Percentiles rank a stretch among this genome's conserved stretches.
phyloP scores from a whole-genome alignment of 2,888 invertebrate genomes.

The Andrena chrysosceles region DNA sequence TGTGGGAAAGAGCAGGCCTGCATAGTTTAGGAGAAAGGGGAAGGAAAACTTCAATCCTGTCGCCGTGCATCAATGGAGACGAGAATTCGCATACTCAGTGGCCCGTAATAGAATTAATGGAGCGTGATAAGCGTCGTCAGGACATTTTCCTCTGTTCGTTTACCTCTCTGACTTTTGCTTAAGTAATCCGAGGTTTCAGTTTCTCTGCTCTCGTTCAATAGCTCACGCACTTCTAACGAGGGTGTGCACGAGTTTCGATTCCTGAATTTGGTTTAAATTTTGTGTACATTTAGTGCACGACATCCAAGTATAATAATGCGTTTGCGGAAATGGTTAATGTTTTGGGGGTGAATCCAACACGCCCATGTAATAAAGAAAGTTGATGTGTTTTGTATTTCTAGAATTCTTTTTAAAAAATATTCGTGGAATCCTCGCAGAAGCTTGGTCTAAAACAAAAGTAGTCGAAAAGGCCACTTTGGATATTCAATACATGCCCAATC shows the following conservation, averaged over 20 bases:
- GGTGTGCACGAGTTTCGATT: neutral
- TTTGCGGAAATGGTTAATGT: no score
- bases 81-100: constrained; percentile 69
- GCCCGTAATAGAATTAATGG: constrained; percentile 82
- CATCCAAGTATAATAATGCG: no score
- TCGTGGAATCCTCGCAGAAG: no score
- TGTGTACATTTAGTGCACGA: no score
- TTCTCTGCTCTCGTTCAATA: constrained; percentile 49
- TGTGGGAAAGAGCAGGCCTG: neutral
- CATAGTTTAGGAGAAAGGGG: neutral
- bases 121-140: constrained; percentile 75
- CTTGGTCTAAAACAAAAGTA: no score
- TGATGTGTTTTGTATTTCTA: no score
- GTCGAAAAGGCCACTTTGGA: no score
- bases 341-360: no score
- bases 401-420: no score
- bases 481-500: no score
- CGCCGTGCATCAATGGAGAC: constrained; percentile 63
- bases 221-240: neutral
- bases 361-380: no score
- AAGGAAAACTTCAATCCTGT: constrained; percentile 30
- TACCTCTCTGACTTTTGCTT: constrained; percentile 75
- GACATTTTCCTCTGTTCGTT: constrained; percentile 76
- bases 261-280: constrained; percentile 11
- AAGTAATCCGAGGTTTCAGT: constrained; percentile 77